Conservation (phyloP, 2,113 vertebrate species). For the Eolophus roseicapilla region DNA sequence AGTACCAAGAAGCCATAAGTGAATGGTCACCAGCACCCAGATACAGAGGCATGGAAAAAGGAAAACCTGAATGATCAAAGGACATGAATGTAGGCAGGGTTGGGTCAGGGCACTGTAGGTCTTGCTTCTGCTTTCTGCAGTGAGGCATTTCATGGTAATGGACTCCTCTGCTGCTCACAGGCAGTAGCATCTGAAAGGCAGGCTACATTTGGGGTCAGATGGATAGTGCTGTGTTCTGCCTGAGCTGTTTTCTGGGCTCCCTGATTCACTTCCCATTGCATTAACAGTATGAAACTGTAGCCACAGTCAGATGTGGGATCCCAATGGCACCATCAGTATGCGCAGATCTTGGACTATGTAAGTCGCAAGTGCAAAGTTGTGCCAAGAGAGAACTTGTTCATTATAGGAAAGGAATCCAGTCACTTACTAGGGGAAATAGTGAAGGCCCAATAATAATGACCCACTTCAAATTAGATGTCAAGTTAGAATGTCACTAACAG, state of each 20-base stretch:
- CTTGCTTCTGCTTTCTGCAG: background rate
- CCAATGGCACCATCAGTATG: background rate
- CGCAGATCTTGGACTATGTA: background rate
- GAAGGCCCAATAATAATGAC: background rate
- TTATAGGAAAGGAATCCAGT: background rate
- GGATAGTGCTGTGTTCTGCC: background rate
- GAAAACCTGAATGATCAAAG: background rate
- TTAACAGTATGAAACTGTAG: background rate
- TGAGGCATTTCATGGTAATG: background rate
- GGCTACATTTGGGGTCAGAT: background rate
- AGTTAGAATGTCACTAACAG: background rate
- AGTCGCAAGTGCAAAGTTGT: background rate
- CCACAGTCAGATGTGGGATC: background rate
- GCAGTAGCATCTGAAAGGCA: background rate
- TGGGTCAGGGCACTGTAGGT: background rate
- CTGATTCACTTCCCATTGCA: background rate
- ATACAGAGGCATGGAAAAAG: background rate
- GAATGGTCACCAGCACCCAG: background rate
- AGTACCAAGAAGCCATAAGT: background rate
- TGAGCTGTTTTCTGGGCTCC: constrained; percentile 3
- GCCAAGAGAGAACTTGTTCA: background rate
- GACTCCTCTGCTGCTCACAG: background rate
- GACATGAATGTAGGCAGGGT: background rate
- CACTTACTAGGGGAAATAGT: background rate
- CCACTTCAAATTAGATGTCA: background rate